Evolutionary conservation across 2,888 invertebrate genomes (phyloP).

Genomic region (Eurytoma adleriae): DNA sequence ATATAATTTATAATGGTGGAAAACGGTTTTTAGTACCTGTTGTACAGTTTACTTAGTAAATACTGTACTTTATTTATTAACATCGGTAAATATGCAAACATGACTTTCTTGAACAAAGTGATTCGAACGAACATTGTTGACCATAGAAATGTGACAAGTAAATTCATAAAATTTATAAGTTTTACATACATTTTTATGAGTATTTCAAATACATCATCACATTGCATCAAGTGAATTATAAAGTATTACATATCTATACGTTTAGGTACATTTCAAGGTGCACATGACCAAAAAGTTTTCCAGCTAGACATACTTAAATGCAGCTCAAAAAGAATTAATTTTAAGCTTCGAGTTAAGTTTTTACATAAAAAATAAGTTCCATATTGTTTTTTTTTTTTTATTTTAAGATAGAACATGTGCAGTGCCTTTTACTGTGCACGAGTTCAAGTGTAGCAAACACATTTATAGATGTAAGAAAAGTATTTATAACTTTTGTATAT

Average conservation of each 20-base stretch:
- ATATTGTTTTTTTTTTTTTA: slow-evolving; percentile 46
- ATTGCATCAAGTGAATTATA: slow-evolving; percentile 6
- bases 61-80: slow-evolving; percentile 37
- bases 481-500: slow-evolving; percentile 56
- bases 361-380: slow-evolving; percentile 45
- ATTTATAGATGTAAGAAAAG: slow-evolving; percentile 48
- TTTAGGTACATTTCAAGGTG: slow-evolving; percentile 21
- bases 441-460: slow-evolving; percentile 28
- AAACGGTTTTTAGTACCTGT: slow-evolving; percentile 39
- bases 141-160: slow-evolving; percentile 5
- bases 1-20: slow-evolving; percentile 15
- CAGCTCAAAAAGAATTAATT: slow-evolving; percentile 37
- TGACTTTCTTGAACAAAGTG: slow-evolving; percentile 10
- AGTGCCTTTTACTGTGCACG: slow-evolving; percentile 49
- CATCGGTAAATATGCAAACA: neutral
- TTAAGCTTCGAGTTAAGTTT: slow-evolving; percentile 30
- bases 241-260: slow-evolving; percentile 29
- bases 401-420: slow-evolving; percentile 21
- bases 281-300: slow-evolving; percentile 47
- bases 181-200: neutral
- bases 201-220: neutral
- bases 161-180: neutral
- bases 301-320: slow-evolving; percentile 31
- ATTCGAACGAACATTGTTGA: neutral
- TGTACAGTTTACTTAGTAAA: slow-evolving; percentile 42